Evolutionary conservation across 2,113 vertebrate genomes (phyloP).

Genomic region (Eptesicus fuscus): DNA sequence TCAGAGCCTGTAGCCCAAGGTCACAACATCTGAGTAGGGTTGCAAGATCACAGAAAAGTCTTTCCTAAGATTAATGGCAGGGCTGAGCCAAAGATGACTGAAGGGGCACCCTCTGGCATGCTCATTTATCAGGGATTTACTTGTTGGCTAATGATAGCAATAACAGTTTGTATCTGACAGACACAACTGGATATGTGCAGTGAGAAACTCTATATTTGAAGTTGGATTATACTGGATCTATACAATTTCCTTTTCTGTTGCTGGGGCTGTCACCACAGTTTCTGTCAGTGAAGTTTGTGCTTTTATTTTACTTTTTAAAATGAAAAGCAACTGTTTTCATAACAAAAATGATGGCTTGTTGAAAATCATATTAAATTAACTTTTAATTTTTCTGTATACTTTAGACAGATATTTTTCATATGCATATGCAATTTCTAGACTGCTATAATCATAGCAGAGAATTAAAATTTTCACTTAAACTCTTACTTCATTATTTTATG

Average conservation of each 20-base stretch:
- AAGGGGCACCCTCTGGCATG: conserved; percentile 37
- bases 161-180: conserved; percentile 66
- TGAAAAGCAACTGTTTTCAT: background rate
- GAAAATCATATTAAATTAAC: background rate
- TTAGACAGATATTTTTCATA: background rate
- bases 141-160: conserved; percentile 64
- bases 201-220: conserved; percentile 46
- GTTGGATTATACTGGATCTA: conserved; percentile 44
- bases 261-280: background rate
- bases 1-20: conserved; percentile 42
- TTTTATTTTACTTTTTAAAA: conserved; percentile 20
- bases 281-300: background rate
- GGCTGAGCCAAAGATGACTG: conserved; percentile 40
- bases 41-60: conserved; percentile 27
- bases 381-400: background rate
- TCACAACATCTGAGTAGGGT: background rate
- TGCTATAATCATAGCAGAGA: background rate
- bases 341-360: background rate
- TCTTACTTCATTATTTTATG: background rate
- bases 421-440: background rate
- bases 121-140: conserved; percentile 68
- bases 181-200: conserved; percentile 33
- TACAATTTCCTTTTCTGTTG: conserved; percentile 28
- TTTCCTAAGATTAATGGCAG: conserved; percentile 65
- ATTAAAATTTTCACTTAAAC: background rate